Conservation (phyloP, 2,888 invertebrate genomes). For the Cyaniris semiargus region DNA sequence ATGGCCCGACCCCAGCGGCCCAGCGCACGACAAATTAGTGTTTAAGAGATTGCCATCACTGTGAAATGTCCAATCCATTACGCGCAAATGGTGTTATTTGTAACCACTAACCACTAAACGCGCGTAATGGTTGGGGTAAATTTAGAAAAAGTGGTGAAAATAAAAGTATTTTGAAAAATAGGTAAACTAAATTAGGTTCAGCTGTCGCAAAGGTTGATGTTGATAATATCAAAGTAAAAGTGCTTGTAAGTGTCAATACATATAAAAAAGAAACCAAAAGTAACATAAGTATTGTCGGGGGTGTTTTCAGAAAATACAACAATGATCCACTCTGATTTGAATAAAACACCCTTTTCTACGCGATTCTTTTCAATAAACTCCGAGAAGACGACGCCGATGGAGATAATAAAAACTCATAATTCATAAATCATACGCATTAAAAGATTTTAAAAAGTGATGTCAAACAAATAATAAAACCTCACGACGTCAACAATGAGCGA, state of each 20-base stretch:
- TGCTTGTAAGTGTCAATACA: neutral
- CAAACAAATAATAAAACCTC: slow-evolving; percentile 63
- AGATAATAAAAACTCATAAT: slow-evolving; percentile 42
- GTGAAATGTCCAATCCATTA: slow-evolving; percentile 71
- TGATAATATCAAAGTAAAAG: neutral
- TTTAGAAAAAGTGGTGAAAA: neutral
- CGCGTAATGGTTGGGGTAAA: slow-evolving; percentile 7
- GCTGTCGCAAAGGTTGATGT: neutral
- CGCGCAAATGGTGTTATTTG: slow-evolving; percentile 71
- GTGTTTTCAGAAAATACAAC: slow-evolving; percentile 8
- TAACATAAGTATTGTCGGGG: neutral
- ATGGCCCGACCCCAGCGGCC: slow-evolving; percentile 56
- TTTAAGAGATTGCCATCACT: slow-evolving; percentile 74
- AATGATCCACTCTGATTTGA: slow-evolving; percentile 1
- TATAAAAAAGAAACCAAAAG: neutral
- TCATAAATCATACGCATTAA: slow-evolving; percentile 65
- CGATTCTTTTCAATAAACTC: slow-evolving; percentile 24
- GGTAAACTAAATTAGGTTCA: neutral
- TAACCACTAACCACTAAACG: slow-evolving; percentile 35
- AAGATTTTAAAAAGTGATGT: slow-evolving; percentile 55
- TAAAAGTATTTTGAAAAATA: neutral
- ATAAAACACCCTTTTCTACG: slow-evolving; percentile 9
- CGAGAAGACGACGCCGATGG: slow-evolving; percentile 29
- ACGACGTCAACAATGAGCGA: slow-evolving; percentile 54
- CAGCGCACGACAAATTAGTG: slow-evolving; percentile 62